These are phyloP conservation scores for Chymomyza procnemis DNA, from an alignment of 2,888 invertebrate genomes.

Conservation along the genomic window DNA sequence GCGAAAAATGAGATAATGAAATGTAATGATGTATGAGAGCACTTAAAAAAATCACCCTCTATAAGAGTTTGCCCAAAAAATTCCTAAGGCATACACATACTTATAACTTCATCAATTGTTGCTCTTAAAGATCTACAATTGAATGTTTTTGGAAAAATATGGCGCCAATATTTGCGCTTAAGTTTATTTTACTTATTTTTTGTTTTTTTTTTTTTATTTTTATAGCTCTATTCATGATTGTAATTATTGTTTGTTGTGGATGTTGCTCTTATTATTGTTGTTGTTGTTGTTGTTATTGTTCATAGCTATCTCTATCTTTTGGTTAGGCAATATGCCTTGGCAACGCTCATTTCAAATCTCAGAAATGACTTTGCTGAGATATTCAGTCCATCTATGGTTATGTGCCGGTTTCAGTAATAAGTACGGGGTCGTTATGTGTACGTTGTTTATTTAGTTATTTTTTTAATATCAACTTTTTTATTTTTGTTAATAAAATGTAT, in stretches of 20 bases:
- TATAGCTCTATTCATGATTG: conserved; percentile 11
- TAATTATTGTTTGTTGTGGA: conserved; percentile 5
- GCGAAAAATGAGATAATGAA: conserved; percentile 1
- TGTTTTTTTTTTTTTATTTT: conserved; percentile 2
- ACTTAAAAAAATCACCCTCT: too few relatives aligned
- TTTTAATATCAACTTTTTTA: conserved; percentile 13
- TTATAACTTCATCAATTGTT: not conserved
- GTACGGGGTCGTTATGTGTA: conserved; percentile 66
- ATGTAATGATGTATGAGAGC: too few relatives aligned
- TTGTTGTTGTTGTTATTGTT: conserved; percentile 17
- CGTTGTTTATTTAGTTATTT: conserved; percentile 27
- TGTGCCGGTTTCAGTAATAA: conserved; percentile 46
- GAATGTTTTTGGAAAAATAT: conserved; percentile 21
- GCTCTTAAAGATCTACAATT: not conserved
- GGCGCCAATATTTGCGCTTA: conserved; percentile 48
- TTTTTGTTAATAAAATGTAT: conserved; percentile 5
- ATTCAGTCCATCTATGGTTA: conserved; percentile 57
- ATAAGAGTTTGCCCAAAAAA: too few relatives aligned
- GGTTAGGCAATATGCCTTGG: not conserved
- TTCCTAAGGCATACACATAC: too few relatives aligned
- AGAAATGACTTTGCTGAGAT: conserved; percentile 6
- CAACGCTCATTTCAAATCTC: conserved; percentile 5
- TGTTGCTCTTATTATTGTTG: conserved; percentile 15
- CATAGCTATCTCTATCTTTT: conserved; percentile 23
- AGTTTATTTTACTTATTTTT: conserved; percentile 22